Evolutionary conservation across 1,140 invertebrate genomes (phyloP).

Genomic region (Leptinotarsa texana): DNA sequence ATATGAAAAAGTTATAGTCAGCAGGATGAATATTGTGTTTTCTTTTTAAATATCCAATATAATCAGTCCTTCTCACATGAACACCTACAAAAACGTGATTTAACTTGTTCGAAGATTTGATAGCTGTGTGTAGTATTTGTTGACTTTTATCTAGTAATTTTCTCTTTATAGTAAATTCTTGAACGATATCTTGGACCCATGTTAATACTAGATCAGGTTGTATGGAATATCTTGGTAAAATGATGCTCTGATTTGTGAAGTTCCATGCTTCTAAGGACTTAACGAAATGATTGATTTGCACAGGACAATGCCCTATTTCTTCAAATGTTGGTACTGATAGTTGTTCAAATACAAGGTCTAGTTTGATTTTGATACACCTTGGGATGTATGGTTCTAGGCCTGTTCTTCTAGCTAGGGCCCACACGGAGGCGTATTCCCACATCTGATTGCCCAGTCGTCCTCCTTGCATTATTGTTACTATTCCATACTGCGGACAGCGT

Average conservation of each 20-base stretch:
- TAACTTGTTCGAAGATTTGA: constrained; percentile 45
- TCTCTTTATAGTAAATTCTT: constrained; percentile 62
- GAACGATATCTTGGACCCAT: constrained; percentile 62
- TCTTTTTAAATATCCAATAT: constrained; percentile 61
- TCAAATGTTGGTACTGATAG: constrained; percentile 63
- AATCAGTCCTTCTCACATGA: constrained; percentile 67
- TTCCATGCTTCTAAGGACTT: constrained; percentile 63
- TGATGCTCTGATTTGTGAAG: constrained; percentile 64
- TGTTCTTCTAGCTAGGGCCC: constrained; percentile 62
- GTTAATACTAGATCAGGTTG: constrained; percentile 62
- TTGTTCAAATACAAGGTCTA: constrained; percentile 62
- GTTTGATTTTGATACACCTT: constrained; percentile 60
- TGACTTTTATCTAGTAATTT: constrained; percentile 58
- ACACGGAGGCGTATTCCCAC: constrained; percentile 68
- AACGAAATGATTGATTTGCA: constrained; percentile 58
- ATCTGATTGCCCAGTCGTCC: constrained; percentile 67
- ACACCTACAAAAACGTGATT: constrained; percentile 61
- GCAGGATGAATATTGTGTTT: constrained; percentile 59
- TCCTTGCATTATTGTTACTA: constrained; percentile 62
- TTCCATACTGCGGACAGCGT: constrained; percentile 60
- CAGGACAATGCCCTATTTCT: constrained; percentile 62
- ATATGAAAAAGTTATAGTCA: constrained; percentile 60
- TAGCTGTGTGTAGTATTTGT: constrained; percentile 55
- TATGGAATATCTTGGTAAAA: constrained; percentile 62
- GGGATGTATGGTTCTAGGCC: constrained; percentile 64